phyloP scores from a whole-genome alignment of 2,888 invertebrate species.

The Gari tellinella region DNA sequence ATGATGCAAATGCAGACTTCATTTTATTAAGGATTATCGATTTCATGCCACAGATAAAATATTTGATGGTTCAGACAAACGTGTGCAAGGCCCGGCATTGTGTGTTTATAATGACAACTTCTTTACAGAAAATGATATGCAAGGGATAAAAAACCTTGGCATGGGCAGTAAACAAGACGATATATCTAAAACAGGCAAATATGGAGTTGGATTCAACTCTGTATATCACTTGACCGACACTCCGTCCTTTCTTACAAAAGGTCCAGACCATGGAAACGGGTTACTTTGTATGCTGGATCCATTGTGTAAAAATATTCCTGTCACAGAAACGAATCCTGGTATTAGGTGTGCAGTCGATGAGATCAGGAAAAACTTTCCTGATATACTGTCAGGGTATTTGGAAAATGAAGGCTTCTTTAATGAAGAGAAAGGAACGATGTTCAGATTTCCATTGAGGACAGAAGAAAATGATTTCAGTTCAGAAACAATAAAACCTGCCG shows the following conservation, averaged over 20 bases:
- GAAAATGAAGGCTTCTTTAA: constrained; percentile 38
- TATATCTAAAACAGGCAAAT: constrained; percentile 73
- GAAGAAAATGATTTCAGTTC: constrained; percentile 66
- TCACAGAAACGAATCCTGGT: constrained; percentile 35
- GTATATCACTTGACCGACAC: constrained; percentile 77
- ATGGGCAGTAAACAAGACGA: constrained; percentile 73
- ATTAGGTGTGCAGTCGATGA: constrained; percentile 39
- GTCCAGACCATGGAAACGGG: constrained; percentile 61
- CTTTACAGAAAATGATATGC: constrained; percentile 67
- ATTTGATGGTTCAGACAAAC: constrained; percentile 64
- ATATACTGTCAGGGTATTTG: constrained; percentile 54
- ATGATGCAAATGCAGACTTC: constrained; percentile 80
- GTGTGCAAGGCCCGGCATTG: constrained; percentile 72
- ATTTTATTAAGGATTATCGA: constrained; percentile 77
- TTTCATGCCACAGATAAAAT: constrained; percentile 45
- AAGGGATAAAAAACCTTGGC: constrained; percentile 74
- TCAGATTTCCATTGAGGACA: constrained; percentile 62
- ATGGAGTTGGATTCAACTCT: constrained; percentile 77
- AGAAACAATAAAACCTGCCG: constrained; percentile 9
- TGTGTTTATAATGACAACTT: constrained; percentile 71
- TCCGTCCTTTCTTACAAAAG: constrained; percentile 70
- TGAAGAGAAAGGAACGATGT: constrained; percentile 48
- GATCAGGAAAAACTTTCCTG: constrained; percentile 40
- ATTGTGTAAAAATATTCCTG: constrained; percentile 71
- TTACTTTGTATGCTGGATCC: constrained; percentile 80